Evolutionary conservation across 2,888 invertebrate genomes (phyloP).

Genomic region (Neoscelio sp.): DNA sequence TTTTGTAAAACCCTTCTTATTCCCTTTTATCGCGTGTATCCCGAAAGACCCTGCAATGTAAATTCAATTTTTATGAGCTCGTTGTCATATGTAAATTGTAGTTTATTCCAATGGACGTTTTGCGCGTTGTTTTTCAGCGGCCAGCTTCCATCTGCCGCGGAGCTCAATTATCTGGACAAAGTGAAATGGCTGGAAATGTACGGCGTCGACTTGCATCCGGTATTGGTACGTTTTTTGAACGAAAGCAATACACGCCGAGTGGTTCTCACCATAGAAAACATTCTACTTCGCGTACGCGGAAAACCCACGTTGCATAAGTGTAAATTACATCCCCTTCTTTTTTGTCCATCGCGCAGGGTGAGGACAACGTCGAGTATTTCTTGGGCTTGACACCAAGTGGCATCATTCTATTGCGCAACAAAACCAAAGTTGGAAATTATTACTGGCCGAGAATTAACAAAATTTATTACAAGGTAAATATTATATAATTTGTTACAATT

Average conservation of each 20-base stretch:
- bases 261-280: background rate
- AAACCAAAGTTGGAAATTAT: conserved; percentile 98
- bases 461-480: conserved; percentile 92
- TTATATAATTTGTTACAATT: conserved; percentile 4
- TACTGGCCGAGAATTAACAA: conserved; percentile 99
- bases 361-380: conserved; percentile 98
- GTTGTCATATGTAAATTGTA: conserved; percentile 33
- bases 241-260: conserved; percentile 4
- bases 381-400: conserved; percentile 98
- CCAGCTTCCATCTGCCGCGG: conserved; percentile 95
- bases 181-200: conserved; percentile 99
- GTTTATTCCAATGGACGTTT: conserved; percentile 43
- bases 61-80: conserved; percentile 27
- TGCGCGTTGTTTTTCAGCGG: conserved; percentile 85
- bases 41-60: background rate
- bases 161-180: conserved; percentile 97
- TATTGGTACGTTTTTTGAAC: conserved; percentile 89
- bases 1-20: background rate
- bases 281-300: background rate
- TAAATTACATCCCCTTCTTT: conserved; percentile 12
- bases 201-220: conserved; percentile 98
- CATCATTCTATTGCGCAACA: conserved; percentile 96
- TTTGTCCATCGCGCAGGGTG: too few relatives aligned
- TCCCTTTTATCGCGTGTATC: background rate
- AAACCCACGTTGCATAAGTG: conserved; percentile 12